These are phyloP conservation scores for Rhinogobius similis DNA, from an alignment of 2,113 vertebrate species.

Conservation along the genomic window DNA sequence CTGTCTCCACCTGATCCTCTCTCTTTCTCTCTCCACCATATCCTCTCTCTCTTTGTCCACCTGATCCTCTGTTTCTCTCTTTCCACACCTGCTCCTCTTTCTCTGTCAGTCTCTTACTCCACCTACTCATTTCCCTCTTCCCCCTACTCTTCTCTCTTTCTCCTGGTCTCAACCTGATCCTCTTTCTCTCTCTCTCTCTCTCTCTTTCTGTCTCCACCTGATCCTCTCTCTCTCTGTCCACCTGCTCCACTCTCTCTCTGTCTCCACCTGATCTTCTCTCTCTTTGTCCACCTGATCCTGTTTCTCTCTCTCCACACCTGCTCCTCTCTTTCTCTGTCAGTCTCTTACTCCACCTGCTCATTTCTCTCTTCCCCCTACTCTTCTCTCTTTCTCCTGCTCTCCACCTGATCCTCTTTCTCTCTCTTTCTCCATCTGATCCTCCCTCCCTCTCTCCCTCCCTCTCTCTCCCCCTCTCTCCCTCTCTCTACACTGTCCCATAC, in stretches of 20 bases:
- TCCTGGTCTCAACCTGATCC: too few species aligned
- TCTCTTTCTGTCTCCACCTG: too few species aligned
- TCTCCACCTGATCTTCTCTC: too few species aligned
- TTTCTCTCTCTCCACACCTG: not conserved
- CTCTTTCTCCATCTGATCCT: constrained; percentile 18
- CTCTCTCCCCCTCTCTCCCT: constrained; percentile 1
- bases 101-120: constrained; percentile 15
- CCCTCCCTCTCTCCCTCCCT: constrained; percentile 36
- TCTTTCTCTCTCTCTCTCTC: too few species aligned
- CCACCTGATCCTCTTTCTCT: not conserved
- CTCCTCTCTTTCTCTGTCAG: too few species aligned
- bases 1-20: not conserved
- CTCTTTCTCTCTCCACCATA: too few species aligned
- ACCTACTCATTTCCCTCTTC: too few species aligned
- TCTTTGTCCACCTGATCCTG: not conserved
- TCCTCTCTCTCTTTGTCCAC: constrained; percentile 31
- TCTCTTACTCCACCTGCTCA: constrained; percentile 22
- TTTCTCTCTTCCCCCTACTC: not conserved
- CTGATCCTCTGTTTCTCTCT: too few species aligned
- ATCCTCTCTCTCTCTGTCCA: too few species aligned
- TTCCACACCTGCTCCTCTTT: too few species aligned
- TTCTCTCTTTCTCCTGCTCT: too few species aligned
- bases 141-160: not conserved
- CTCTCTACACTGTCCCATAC: constrained; percentile 19
- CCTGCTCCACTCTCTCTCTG: too few species aligned